These are phyloP conservation scores for Dryobates pubescens DNA, from an alignment of 2,797 vertebrate species.

Conservation along the genomic window DNA sequence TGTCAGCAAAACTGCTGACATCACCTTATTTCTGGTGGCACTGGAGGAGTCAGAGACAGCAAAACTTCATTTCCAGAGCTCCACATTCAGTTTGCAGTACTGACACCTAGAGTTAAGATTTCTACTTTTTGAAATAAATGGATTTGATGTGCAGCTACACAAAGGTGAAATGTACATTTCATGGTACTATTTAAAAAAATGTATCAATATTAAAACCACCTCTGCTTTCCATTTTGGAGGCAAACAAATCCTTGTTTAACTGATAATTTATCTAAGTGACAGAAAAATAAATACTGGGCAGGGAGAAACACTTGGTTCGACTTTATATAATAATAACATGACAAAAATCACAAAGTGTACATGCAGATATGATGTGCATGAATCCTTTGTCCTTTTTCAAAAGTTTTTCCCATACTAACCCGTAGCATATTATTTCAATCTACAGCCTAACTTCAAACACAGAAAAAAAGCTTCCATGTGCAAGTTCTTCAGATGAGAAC, in stretches of 20 bases:
- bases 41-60: slow-evolving; percentile 1
- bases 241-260: background rate
- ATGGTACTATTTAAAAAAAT: background rate
- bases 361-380: background rate
- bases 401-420: background rate
- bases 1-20: slow-evolving; percentile 5
- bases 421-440: background rate
- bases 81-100: slow-evolving; percentile 55
- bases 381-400: background rate
- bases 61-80: slow-evolving; percentile 42
- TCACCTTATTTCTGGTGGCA: slow-evolving; percentile 35
- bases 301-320: background rate
- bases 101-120: slow-evolving; percentile 69
- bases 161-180: background rate
- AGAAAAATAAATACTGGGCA: background rate
- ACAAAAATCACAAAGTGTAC: background rate
- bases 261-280: background rate
- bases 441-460: background rate
- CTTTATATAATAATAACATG: background rate
- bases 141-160: slow-evolving; percentile 4
- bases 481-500: background rate
- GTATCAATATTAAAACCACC: background rate
- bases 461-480: background rate
- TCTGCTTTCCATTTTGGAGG: background rate
- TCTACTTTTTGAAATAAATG: slow-evolving; percentile 11